These are phyloP conservation scores for Rhinichthys osculus DNA, from an alignment of 2,797 vertebrate species.

Conservation along the genomic window DNA sequence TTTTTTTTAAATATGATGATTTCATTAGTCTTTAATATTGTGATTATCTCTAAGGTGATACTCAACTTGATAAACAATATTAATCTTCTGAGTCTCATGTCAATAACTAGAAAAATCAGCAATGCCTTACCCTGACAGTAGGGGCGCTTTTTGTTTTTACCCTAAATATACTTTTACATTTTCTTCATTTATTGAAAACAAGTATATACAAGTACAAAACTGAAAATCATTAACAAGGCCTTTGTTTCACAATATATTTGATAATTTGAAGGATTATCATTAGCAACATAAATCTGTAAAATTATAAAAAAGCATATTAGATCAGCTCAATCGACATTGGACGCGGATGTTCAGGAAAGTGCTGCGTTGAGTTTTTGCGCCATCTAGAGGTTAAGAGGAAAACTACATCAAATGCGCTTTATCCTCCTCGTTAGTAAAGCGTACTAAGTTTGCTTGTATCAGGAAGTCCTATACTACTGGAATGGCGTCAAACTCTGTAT, in stretches of 20 bases:
- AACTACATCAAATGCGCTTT: background rate
- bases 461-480: background rate
- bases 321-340: background rate
- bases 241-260: background rate
- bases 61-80: too few species aligned
- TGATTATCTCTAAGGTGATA: too few species aligned
- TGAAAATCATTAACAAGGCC: background rate
- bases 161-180: background rate
- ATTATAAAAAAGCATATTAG: background rate
- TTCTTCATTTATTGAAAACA: background rate
- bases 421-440: background rate
- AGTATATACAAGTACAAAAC: background rate
- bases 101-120: background rate
- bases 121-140: background rate
- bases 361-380: background rate
- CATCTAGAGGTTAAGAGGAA: background rate
- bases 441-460: background rate
- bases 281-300: background rate
- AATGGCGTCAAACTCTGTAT: background rate
- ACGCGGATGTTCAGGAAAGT: background rate
- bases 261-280: background rate
- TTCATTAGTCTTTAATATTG: too few species aligned
- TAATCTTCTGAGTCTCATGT: background rate
- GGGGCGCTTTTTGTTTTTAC: background rate
- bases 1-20: too few species aligned